These are phyloP conservation scores for Callospermophilus lateralis DNA, from an alignment of 2,113 vertebrate genomes.

Conservation along the genomic window DNA sequence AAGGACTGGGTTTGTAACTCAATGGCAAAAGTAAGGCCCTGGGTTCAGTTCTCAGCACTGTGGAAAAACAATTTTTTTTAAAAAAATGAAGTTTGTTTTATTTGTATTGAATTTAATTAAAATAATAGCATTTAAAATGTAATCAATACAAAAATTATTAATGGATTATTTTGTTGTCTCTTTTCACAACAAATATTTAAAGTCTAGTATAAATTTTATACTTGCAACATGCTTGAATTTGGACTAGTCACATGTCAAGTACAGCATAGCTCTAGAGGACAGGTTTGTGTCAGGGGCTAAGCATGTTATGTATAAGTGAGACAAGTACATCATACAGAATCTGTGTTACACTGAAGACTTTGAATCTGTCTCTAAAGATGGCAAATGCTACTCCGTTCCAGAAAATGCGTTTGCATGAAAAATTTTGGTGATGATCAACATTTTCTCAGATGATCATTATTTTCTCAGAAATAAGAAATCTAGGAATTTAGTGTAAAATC, in stretches of 20 bases:
- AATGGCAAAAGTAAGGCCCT: not conserved
- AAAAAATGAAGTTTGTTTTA: not conserved
- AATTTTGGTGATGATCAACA: not conserved
- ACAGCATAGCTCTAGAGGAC: not conserved
- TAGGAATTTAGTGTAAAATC: constrained; percentile 13
- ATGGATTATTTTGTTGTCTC: not conserved
- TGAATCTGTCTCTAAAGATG: not conserved
- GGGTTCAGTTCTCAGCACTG: not conserved
- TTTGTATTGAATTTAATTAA: constrained; percentile 7
- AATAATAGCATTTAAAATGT: constrained; percentile 3
- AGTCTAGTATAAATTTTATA: not conserved
- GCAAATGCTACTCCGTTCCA: not conserved
- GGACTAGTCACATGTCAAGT: not conserved
- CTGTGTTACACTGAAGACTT: not conserved
- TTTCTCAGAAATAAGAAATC: constrained; percentile 6
- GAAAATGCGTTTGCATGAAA: not conserved
- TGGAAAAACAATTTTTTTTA: not conserved
- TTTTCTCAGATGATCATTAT: not conserved
- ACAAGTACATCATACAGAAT: not conserved
- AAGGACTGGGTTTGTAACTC: not conserved
- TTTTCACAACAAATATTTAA: not conserved
- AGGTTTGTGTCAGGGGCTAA: not conserved
- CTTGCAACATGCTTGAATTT: not conserved
- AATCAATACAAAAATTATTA: not conserved
- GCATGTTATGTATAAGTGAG: not conserved